Conservation (phyloP, 2,797 vertebrate species). For the Diplodus puntazzo region DNA sequence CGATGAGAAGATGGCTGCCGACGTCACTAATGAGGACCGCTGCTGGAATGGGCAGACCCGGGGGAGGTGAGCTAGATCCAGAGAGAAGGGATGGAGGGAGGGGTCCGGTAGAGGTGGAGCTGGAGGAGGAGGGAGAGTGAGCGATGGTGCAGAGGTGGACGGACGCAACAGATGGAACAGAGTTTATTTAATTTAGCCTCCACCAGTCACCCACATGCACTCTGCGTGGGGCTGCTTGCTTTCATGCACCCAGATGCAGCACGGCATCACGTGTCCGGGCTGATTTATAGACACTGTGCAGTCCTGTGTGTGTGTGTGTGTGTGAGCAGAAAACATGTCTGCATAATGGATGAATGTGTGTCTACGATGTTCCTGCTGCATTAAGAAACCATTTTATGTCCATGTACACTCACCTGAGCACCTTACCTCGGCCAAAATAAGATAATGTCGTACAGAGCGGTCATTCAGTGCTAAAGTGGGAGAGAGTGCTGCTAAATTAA, state of each 20-base stretch:
- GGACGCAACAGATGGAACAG: constrained; percentile 55
- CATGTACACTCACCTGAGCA: constrained; percentile 6
- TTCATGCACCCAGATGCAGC: constrained; percentile 39
- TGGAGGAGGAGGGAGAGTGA: constrained; percentile 11
- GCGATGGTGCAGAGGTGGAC: constrained; percentile 48
- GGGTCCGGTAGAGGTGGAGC: constrained; percentile 19
- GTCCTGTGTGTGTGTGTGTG: not conserved
- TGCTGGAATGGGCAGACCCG: constrained; percentile 93
- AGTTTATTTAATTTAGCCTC: constrained; percentile 66
- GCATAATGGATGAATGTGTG: constrained; percentile 19
- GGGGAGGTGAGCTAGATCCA: constrained; percentile 85
- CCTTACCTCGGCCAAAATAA: not conserved
- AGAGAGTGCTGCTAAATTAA: not conserved
- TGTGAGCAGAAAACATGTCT: not conserved
- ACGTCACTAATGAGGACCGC: constrained; percentile 88
- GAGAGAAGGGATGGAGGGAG: constrained; percentile 23
- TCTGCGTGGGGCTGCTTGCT: constrained; percentile 50
- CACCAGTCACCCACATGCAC: constrained; percentile 56
- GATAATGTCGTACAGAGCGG: not conserved
- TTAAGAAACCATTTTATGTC: constrained; percentile 16
- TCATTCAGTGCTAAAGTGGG: not conserved
- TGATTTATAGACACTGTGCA: constrained; percentile 3
- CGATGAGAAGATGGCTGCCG: constrained; percentile 87
- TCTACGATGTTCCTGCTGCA: constrained; percentile 27
- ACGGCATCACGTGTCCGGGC: not conserved